phyloP scores from a whole-genome alignment of 1,140 invertebrate species.

The Pseudomyrmex flavicornis region DNA sequence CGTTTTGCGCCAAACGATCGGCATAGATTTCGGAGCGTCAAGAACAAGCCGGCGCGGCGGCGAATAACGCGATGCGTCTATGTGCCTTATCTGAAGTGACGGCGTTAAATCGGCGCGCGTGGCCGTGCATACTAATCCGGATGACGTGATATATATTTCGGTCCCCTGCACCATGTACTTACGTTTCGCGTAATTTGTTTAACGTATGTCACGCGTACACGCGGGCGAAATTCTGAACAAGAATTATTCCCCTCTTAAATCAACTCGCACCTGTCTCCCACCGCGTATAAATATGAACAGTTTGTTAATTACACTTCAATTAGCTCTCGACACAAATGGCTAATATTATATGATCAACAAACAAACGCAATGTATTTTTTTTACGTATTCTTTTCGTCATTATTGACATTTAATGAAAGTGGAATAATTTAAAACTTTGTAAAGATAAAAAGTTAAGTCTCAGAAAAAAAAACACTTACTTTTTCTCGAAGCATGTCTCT shows the following conservation, averaged over 20 bases:
- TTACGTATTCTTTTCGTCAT: no score
- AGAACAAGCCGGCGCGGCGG: conserved; percentile 43
- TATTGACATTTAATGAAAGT: no score
- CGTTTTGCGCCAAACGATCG: conserved; percentile 40
- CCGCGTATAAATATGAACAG: no score
- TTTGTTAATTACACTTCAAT: no score
- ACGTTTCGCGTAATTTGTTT: conserved; percentile 68
- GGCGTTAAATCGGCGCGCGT: conserved; percentile 81
- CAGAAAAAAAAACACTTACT: conserved; percentile 84
- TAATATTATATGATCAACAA: no score
- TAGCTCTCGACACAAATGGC: no score
- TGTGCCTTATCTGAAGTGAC: conserved; percentile 80
- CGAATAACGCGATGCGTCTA: conserved; percentile 56
- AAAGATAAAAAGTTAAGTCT: neutral
- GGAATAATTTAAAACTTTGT: no score
- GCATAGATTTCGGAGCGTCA: conserved; percentile 62
- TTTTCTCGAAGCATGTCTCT: conserved; percentile 94
- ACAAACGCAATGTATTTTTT: no score
- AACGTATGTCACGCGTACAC: conserved; percentile 73
- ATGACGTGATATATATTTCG: conserved; percentile 44
- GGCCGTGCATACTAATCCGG: conserved; percentile 80
- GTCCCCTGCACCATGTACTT: conserved; percentile 29
- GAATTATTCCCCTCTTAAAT: neutral
- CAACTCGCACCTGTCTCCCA: no score
- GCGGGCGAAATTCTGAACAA: conserved; percentile 75